Evolutionary conservation across 30 jellyfish, hydroid and myxozoan species (phyloP).

Genomic region (Aurelia aurita): DNA sequence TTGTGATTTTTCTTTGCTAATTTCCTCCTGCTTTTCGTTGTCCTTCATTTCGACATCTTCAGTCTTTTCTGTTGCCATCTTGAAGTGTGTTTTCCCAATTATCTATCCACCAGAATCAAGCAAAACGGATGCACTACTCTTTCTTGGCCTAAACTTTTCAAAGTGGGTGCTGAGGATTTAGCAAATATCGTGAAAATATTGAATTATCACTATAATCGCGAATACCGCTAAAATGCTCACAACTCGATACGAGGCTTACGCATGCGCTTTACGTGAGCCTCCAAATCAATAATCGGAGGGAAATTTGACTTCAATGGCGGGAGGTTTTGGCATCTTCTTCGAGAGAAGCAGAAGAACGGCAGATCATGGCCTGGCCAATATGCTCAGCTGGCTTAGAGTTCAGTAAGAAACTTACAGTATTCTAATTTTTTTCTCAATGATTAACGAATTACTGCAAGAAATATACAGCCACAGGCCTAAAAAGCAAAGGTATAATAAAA

Average conservation of each 20-base stretch:
- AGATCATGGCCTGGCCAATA: slow-evolving; percentile 50
- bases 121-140: too few species aligned
- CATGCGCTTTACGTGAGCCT: background rate
- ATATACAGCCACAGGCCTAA: too few species aligned
- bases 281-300: background rate
- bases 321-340: background rate
- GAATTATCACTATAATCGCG: too few species aligned
- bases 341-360: too few species aligned
- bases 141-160: background rate
- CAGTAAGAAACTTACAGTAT: slow-evolving; percentile 1
- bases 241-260: background rate
- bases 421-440: background rate
- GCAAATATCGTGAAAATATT: too few species aligned
- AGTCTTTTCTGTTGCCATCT: slow-evolving; percentile 41
- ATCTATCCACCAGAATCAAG: background rate
- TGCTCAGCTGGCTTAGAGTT: slow-evolving; percentile 42
- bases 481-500: too few species aligned
- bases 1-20: slow-evolving; percentile 59
- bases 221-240: background rate
- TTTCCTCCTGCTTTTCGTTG: slow-evolving; percentile 57
- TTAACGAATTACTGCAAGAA: too few species aligned
- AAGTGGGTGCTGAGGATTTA: too few species aligned
- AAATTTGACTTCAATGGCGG: slow-evolving; percentile 3
- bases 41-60: slow-evolving; percentile 90
- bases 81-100: background rate